Evolutionary conservation across 2,888 invertebrate genomes (phyloP).

Genomic region (Villa cingulata): DNA sequence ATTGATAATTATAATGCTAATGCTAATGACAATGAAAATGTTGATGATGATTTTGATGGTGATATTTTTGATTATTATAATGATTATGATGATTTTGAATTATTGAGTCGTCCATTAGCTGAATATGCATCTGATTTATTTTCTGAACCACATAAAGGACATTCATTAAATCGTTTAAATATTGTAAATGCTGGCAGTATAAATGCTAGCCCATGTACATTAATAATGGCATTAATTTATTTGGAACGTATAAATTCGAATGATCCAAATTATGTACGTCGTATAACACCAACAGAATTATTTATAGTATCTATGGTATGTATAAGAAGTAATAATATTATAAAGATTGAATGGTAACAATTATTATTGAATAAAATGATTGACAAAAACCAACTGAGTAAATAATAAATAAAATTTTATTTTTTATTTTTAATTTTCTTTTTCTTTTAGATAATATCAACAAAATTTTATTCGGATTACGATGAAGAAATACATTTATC

Average conservation of each 20-base stretch:
- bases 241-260: conserved; percentile 72
- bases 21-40: too few species aligned
- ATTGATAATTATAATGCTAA: conserved; percentile 68
- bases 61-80: too few species aligned
- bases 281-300: conserved; percentile 77
- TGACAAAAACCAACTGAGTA: neutral
- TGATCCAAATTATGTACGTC: conserved; percentile 71
- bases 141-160: conserved; percentile 61
- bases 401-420: neutral
- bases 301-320: conserved; percentile 87
- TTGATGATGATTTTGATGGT: too few species aligned
- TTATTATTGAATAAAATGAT: neutral
- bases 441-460: conserved; percentile 74
- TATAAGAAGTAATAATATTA: conserved; percentile 4
- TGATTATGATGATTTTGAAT: too few species aligned
- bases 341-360: too few species aligned
- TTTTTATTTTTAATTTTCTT: conserved; percentile 5
- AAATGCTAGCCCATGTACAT: conserved; percentile 70
- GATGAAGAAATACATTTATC: conserved; percentile 77
- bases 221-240: conserved; percentile 86
- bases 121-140: conserved; percentile 77
- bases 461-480: conserved; percentile 87
- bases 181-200: conserved; percentile 63
- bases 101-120: conserved; percentile 36
- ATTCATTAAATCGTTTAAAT: conserved; percentile 62